Evolutionary conservation across 2,888 invertebrate species (phyloP), one percentile per base, ranked within the genome.

Genomic region (Smittia sp.): DNA sequence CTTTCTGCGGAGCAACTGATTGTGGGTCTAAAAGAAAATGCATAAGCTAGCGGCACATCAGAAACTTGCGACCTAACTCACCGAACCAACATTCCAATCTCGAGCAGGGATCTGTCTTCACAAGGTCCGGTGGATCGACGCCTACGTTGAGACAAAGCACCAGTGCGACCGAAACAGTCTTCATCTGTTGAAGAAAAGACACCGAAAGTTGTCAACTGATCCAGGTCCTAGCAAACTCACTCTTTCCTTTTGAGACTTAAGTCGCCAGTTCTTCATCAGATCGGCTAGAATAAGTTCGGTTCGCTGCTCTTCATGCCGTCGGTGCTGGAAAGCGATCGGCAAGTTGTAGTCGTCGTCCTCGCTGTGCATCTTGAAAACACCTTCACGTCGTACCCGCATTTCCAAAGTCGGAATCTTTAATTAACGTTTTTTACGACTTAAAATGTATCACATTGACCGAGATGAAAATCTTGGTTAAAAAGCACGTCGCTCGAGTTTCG

Each of bases 111-210:
- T 96, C 93, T 1, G 96, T 96, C 84, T 98, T 98, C 39, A 97
- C 92, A 74, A 98, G 90, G 82, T 99, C 99, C 0, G 99, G 99
- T 1, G 99, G 99, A 83, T 99, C 99, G 20, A 99, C 98, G n/a
- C 98, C 98, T 74, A 99, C 94, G 83, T 99, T 99, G 52, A 99
- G 86, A 82, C 99, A 99, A 62, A 99, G 84, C 27, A 99, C 98
- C 75, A 99, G 84, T 0, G 98, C 98, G 74, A 99, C 98, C 82
- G 98, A 98, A 75, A 98, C 98, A 0, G 99, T 99, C 85, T 98
- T 98, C 94, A 98, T 98, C 91, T 96, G 83, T 25, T 24, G 9
- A 32, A 6, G 9, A 32, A 32, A 32, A 32, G 9, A 32, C 9
- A 32, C 9, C 32, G 32, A 32, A 32, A 32, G 32, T 32, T 32